phyloP scores from a whole-genome alignment of 2,888 invertebrate genomes.

The Euphydryas editha region DNA sequence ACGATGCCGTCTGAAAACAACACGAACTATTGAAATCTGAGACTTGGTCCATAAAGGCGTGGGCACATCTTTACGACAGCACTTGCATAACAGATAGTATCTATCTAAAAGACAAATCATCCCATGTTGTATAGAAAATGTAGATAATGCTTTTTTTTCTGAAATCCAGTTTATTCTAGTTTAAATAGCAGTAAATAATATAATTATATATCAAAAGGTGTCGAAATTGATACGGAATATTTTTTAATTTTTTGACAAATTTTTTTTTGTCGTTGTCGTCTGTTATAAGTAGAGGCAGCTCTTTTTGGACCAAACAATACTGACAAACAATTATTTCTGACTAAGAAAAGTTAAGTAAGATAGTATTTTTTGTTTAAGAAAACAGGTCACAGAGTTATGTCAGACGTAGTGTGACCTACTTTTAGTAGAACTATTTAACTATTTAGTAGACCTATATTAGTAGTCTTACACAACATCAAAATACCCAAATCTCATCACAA shows the following conservation, averaged over 20 bases:
- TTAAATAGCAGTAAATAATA: too few relatives aligned
- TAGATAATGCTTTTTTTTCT: background rate
- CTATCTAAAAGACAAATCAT: conserved; percentile 13
- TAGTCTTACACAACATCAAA: background rate
- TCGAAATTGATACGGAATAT: too few relatives aligned
- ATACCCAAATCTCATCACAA: background rate
- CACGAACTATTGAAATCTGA: conserved; percentile 32
- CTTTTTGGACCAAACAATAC: too few relatives aligned
- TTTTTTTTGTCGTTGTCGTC: too few relatives aligned
- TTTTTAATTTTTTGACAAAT: too few relatives aligned
- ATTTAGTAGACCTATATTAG: too few relatives aligned
- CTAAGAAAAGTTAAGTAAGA: background rate
- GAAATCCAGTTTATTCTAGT: background rate
- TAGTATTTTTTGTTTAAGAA: background rate
- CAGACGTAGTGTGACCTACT: background rate
- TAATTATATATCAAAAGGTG: too few relatives aligned
- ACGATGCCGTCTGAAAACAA: conserved; percentile 29
- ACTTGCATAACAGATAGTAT: conserved; percentile 13
- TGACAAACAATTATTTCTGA: too few relatives aligned
- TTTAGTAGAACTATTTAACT: background rate
- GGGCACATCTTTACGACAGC: conserved; percentile 9
- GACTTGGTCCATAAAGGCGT: conserved; percentile 24
- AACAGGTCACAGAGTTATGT: background rate
- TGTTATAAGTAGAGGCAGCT: too few relatives aligned
- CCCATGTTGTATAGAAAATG: background rate